Percentiles rank a stretch among this genome's conserved stretches.
Conservation (phyloP, 1,140 invertebrate species). For the Limonius californicus region DNA sequence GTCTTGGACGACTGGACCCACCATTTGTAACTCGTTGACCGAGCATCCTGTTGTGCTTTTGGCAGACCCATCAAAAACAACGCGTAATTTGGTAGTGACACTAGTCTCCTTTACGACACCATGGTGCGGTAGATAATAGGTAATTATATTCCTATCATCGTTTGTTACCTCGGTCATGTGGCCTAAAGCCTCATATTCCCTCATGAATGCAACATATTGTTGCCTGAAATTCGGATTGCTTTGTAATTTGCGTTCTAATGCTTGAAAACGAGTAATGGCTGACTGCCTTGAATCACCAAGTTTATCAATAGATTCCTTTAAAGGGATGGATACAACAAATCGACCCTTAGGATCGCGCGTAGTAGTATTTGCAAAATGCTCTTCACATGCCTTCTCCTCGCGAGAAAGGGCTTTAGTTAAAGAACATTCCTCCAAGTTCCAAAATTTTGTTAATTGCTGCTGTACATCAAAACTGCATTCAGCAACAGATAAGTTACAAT, state of each 20-base stretch:
- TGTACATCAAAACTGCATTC: neutral
- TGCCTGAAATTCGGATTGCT: neutral
- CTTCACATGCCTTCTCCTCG: neutral
- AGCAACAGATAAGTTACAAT: neutral
- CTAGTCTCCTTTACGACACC: neutral
- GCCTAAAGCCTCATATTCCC: neutral
- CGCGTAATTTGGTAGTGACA: neutral
- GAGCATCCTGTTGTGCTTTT: neutral
- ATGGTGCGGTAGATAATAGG: neutral
- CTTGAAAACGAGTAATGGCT: neutral
- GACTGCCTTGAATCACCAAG: neutral
- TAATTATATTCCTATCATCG: neutral
- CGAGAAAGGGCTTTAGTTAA: neutral
- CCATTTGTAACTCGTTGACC: constrained; percentile 33
- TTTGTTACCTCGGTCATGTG: neutral
- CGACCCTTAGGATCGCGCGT: neutral
- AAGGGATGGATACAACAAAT: neutral
- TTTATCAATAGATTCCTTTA: neutral
- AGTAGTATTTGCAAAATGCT: neutral
- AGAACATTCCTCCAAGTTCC: neutral
- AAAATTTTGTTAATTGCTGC: neutral
- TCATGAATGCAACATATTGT: neutral
- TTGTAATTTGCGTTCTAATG: neutral
- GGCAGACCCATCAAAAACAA: neutral
- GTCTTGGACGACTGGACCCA: constrained; percentile 32